phyloP scores from a whole-genome alignment of 2,113 vertebrate species.

The Xiphophorus hellerii region DNA sequence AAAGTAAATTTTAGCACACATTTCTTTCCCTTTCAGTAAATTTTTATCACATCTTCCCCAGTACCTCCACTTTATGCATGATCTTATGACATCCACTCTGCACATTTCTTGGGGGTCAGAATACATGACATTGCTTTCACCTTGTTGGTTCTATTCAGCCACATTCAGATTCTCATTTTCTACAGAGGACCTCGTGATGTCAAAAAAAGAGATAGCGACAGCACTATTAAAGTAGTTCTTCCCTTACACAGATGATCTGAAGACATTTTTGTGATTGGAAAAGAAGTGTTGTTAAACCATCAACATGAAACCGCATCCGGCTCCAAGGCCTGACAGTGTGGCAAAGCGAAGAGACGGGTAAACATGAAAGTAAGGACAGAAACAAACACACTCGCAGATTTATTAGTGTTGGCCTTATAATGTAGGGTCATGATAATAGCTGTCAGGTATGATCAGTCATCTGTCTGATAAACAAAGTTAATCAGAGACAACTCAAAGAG shows the following conservation, averaged over 20 bases:
- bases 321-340: conserved; percentile 21
- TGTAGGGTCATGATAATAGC: conserved; percentile 30
- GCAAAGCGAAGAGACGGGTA: conserved; percentile 10
- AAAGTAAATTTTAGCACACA: background rate
- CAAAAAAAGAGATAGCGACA: background rate
- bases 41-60: conserved; percentile 15
- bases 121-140: conserved; percentile 17
- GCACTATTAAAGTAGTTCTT: conserved; percentile 28
- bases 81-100: conserved; percentile 16
- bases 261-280: conserved; percentile 20
- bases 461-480: conserved; percentile 50
- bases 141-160: conserved; percentile 37
- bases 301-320: background rate
- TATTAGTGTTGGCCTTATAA: conserved; percentile 33
- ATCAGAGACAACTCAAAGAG: conserved; percentile 60
- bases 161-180: conserved; percentile 4
- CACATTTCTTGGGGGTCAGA: conserved; percentile 41
- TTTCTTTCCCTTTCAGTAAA: background rate
- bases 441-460: conserved; percentile 58
- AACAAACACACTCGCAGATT: conserved; percentile 15
- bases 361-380: conserved; percentile 36
- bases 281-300: conserved; percentile 13
- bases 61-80: conserved; percentile 4
- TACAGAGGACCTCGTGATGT: conserved; percentile 21
- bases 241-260: conserved; percentile 8